phyloP scores from a whole-genome alignment of 30 jellyfish, hydroid and myxozoan species.

The Morbakka virulenta region DNA sequence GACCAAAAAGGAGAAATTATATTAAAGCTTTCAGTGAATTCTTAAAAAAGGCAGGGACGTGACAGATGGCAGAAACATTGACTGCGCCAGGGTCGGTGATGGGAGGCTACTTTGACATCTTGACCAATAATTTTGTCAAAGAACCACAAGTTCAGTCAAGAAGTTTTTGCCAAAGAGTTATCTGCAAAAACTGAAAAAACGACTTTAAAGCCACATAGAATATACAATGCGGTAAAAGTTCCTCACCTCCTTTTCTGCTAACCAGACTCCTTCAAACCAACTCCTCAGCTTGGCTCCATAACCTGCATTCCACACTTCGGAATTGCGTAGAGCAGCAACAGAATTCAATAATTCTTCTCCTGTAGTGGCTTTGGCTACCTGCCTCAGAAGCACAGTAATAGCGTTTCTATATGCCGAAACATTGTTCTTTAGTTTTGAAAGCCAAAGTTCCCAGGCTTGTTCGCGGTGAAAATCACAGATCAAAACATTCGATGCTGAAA shows the following conservation, averaged over 20 bases:
- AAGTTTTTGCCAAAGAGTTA: too few relatives aligned
- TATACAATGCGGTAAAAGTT: neutral
- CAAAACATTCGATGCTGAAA: slow-evolving; percentile 6
- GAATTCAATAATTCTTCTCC: slow-evolving; percentile 2
- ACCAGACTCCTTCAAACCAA: slow-evolving; percentile 23
- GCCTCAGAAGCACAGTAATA: neutral
- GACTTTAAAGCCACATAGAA: too few relatives aligned
- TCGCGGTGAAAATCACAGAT: slow-evolving; percentile 28
- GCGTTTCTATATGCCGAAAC: neutral
- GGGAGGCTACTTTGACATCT: too few relatives aligned
- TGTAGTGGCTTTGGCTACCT: slow-evolving; percentile 10
- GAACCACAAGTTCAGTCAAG: too few relatives aligned
- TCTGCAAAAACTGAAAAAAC: too few relatives aligned
- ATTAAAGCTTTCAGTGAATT: too few relatives aligned
- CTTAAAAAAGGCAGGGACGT: too few relatives aligned
- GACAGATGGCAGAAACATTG: too few relatives aligned
- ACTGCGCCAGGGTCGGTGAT: too few relatives aligned
- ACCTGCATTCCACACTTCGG: neutral
- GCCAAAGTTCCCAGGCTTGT: slow-evolving; percentile 54
- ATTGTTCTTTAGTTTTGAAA: neutral
- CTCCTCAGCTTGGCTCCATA: neutral
- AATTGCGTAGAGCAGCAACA: neutral
- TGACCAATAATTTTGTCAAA: too few relatives aligned
- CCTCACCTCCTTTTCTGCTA: slow-evolving; percentile 13
- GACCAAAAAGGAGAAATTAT: too few relatives aligned